Evolutionary conservation across 2,888 invertebrate species (phyloP), one percentile per base, ranked within the genome.

Genomic region (Subacronicta megacephala): DNA sequence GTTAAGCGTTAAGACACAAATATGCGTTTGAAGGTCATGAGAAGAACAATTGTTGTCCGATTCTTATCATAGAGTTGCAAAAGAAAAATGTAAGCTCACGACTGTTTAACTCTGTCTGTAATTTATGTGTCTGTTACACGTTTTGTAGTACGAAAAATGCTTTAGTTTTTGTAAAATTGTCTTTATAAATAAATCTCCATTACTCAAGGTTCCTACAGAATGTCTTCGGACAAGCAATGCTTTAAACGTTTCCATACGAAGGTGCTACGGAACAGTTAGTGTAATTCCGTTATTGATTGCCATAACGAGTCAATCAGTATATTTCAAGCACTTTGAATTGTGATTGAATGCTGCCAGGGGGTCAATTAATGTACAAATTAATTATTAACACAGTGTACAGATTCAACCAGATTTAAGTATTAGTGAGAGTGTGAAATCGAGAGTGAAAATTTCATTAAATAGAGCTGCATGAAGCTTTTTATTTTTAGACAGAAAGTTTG

Each of bases 21-120:
- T 62, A 54, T 40, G 55, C 52, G 23, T 59, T 58, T 67, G 77
- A 82, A 82, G 84, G 84, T 66, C 60, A 52, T 72, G 77, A 62
- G 75, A 77, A 78, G 72, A 82, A 83, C 80, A 77, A 81, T 83
- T 74, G 54, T 84, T 61, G 45, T 64, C 16, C 45, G 81, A 85
- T 86, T 59, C 31, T 72, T 81, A 87, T 86, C 86, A 56, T 54
- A 58, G 55, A 69, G 73, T 84, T 84, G 72, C 80, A 68, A 80
- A 80, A 81, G 53, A 15, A 42, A 57, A 66, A 66, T 31, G 16
- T 46, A 58, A 37, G 41, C 17, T 36, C 56, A 64, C 40, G 53
- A 35, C 31, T 6, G n/a, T n/a, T n/a, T 12, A 40, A 26, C 20
- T 54, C 12, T 1, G 50, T 35, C 29, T 50, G 13, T 15, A 31